These are phyloP conservation scores for Palythoa caribaeorum DNA, from an alignment of 92 coral and sea anemone genomes.

Conservation along the genomic window DNA sequence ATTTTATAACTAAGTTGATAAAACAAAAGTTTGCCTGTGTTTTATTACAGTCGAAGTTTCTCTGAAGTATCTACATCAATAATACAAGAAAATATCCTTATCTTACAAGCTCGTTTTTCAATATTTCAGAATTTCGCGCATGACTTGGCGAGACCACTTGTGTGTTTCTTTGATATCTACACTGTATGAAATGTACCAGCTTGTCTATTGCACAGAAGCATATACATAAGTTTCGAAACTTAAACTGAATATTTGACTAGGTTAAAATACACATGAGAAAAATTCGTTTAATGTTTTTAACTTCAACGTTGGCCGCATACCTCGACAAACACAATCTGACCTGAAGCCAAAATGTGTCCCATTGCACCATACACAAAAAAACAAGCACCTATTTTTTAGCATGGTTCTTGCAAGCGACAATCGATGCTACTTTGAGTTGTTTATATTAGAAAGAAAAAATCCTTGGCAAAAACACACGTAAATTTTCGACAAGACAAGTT, in stretches of 20 bases:
- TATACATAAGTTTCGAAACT: neutral
- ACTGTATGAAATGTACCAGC: neutral
- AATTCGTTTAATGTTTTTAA: neutral
- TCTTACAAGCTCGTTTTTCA: too few species aligned
- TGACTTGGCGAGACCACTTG: neutral
- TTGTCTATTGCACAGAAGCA: neutral
- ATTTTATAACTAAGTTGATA: too few species aligned
- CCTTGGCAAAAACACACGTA: neutral
- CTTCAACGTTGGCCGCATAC: neutral
- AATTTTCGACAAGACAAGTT: slow-evolving; percentile 5
- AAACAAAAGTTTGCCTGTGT: too few species aligned
- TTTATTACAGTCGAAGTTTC: too few species aligned
- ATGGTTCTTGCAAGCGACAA: neutral
- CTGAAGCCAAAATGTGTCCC: slow-evolving; percentile 7
- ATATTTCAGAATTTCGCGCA: too few species aligned
- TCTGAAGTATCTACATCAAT: too few species aligned
- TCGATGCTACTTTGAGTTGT: neutral
- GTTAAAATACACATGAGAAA: neutral
- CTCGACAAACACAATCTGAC: slow-evolving; percentile 28
- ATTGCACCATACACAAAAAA: neutral
- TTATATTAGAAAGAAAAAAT: neutral
- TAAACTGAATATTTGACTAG: neutral
- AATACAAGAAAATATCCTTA: too few species aligned
- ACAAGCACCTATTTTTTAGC: neutral
- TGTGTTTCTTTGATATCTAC: neutral